Base-by-base conservation (phyloP, 37 sponge, comb jelly and placozoan species). In the Aplysina aerophoba region DNA sequence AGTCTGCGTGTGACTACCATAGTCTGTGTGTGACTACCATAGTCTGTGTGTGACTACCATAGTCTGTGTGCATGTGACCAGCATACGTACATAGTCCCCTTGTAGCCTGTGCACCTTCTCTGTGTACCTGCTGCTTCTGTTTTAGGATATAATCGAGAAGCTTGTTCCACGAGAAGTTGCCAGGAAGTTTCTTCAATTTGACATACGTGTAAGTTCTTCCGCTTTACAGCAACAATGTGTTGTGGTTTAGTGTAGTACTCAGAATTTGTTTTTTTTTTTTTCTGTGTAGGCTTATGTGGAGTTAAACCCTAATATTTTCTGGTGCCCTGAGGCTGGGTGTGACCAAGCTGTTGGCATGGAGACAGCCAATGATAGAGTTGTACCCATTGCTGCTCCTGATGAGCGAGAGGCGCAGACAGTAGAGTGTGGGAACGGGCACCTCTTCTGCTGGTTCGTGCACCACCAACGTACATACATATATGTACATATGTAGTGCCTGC, bases 261-360 rank as follows among this genome's bases (percentile, higher is more conserved):
- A 33, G 19, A n/a, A n/a, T n/a, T n/a, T n/a, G n/a, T n/a, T 59
- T 5, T 53, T n/a, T 34, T 25, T 65, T 19, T 59, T 17, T 22
- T 4, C 33, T 37, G 25, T 17, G 15, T 69, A 92, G 84, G 91
- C 87, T 1, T 97, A 94, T 85, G 95, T 97, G 38, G 97, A 97
- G 57, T 83, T 87, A 15, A 92, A 94, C 50, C 95, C 93, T 41
- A 85, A 92, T 59, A 88, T 97, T 25, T 81, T 73, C 1, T 97
- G 97, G 97, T 97, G 97, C 36, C 97, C 97, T 0, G 72, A 83
- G 41, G 93, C 97, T 22, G 93, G 90, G 34, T 95, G 96, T 79
- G 91, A 88, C 36, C 83, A 90, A 39, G 96, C 89, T 4, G 91
- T 95, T 20, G 35, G 50, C 6, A 28, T 81, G 56, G 66, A 83